These are phyloP conservation scores for Oncopodura yosiiana DNA, from an alignment of 1,140 invertebrate species.

Conservation along the genomic window DNA sequence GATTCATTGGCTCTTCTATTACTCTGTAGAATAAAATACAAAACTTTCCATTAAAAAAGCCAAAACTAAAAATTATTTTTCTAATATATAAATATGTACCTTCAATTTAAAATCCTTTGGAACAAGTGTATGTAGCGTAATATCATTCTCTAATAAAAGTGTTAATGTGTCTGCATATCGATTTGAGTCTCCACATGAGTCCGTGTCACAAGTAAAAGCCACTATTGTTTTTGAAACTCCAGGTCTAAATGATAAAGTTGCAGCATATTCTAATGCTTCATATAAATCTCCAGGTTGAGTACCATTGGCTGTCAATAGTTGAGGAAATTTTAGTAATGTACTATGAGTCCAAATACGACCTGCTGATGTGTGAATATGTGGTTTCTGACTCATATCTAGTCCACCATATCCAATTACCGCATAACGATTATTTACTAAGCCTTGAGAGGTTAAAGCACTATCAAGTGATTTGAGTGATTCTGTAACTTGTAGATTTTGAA, in stretches of 20 bases:
- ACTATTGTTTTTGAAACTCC: slow-evolving; percentile 46
- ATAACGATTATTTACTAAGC: slow-evolving; percentile 41
- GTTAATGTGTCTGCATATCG: slow-evolving; percentile 38
- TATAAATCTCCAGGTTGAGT: slow-evolving; percentile 25
- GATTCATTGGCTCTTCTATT: slow-evolving; percentile 25
- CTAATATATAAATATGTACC: slow-evolving; percentile 17
- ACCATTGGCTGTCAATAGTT: slow-evolving; percentile 16
- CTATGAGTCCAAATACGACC: slow-evolving; percentile 40
- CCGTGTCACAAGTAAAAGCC: slow-evolving; percentile 40
- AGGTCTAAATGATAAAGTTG: slow-evolving; percentile 43
- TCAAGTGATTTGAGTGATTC: slow-evolving; percentile 38
- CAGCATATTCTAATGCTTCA: slow-evolving; percentile 43
- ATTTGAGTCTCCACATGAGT: slow-evolving; percentile 36
- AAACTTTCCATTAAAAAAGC: not conserved
- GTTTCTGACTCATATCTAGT: slow-evolving; percentile 35
- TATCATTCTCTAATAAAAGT: slow-evolving; percentile 40
- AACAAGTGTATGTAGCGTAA: slow-evolving; percentile 43
- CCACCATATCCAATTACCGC: slow-evolving; percentile 46
- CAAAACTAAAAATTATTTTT: not conserved
- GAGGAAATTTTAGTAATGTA: slow-evolving; percentile 25
- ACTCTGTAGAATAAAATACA: slow-evolving; percentile 10
- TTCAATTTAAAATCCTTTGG: slow-evolving; percentile 36
- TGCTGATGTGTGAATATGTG: slow-evolving; percentile 43
- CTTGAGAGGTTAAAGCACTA: slow-evolving; percentile 37
- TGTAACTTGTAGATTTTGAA: slow-evolving; percentile 20